Base-by-base conservation (phyloP, 2,888 invertebrate genomes). In the Watsonalla cultraria region DNA sequence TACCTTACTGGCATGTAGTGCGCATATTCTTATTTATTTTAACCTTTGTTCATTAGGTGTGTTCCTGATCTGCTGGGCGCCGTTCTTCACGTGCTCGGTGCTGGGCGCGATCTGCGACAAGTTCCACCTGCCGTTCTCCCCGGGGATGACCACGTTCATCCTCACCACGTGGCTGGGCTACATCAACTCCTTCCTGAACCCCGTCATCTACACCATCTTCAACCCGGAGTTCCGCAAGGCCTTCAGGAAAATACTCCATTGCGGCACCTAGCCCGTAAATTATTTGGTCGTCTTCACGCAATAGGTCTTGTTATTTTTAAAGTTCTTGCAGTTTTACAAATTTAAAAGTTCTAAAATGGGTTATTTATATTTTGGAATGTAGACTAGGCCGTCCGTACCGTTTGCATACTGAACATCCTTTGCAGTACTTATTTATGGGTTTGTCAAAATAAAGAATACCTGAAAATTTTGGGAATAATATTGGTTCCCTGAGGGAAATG, bases 191-290 rank as follows among this genome's bases (percentile, higher is more conserved):
- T 97, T 97, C 80, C 95, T 97, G 58, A 97, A 97, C 89, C 98
- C 98, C 8, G 95, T 98, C 66, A 98, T 98, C 76, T 98, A 98
- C 84, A 97, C 97, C 57, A 97, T 97, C 78, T 97, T 98, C 89
- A 99, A 99, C 91, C 97, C 97, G 0, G 99, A 99, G 84, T 99
- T 99, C 91, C 93, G 99, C 64, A 98, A 98, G 92, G 99, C 99
- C 53, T 99, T 99, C 91, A 96, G 98, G 78, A 98, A 97, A 86
- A 94, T 99, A 65, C 94, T 99, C 90, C 92, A 93, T 59, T 91
- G 95, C 70, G 94, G 93, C 59, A 86, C 90, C 80, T 90, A 91
- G 89, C 88, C 85, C 72, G 76, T 74, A 67, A 84, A 87, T 56
- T 84, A 84, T 78, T 85, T 85, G 81, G 82, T 86, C 80, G 85